Evolutionary conservation across 1,140 invertebrate species (phyloP).

Genomic region (Heliconius hewitsoni): DNA sequence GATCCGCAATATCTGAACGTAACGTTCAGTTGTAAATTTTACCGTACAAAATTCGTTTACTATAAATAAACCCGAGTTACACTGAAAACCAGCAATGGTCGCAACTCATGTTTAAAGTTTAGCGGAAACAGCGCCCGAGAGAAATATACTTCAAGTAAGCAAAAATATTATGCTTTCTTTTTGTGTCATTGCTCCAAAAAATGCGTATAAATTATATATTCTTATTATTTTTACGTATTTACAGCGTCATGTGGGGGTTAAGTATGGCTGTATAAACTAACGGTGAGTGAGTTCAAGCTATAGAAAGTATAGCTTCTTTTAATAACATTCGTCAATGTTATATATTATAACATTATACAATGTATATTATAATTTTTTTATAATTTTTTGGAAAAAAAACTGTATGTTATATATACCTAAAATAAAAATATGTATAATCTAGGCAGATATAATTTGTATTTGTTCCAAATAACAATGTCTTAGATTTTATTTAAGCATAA

Average conservation of each 20-base stretch:
- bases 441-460: too few relatives aligned
- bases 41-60: neutral
- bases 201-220: neutral
- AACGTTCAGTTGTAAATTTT: neutral
- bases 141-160: conserved; percentile 7
- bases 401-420: too few relatives aligned
- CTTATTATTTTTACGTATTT: neutral
- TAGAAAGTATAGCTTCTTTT: too few relatives aligned
- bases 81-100: neutral
- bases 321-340: too few relatives aligned
- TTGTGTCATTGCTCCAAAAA: neutral
- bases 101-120: conserved; percentile 2
- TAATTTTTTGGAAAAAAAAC: too few relatives aligned
- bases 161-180: conserved; percentile 6
- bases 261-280: neutral
- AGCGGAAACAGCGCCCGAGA: conserved; percentile 1
- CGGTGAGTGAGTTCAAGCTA: too few relatives aligned
- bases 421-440: too few relatives aligned
- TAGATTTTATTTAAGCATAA: too few relatives aligned
- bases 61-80: neutral
- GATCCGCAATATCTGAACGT: neutral
- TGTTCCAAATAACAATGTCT: too few relatives aligned
- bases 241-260: neutral
- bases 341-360: too few relatives aligned
- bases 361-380: too few relatives aligned